Evolutionary conservation across 2,113 vertebrate species (phyloP).

Genomic region (Megatriorchis doriae): DNA sequence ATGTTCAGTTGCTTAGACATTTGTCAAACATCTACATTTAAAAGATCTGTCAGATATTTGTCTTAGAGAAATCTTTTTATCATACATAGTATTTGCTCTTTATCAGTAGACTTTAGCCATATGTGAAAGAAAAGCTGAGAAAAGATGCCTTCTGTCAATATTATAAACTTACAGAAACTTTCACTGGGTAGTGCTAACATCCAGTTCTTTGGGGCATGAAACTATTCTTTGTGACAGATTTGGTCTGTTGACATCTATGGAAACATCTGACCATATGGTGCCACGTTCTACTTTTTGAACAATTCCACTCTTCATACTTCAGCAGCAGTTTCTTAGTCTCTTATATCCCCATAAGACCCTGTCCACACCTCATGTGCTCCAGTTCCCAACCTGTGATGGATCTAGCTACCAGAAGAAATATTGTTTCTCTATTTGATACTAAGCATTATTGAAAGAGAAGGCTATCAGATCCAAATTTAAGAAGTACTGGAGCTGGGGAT

Average conservation of each 20-base stretch:
- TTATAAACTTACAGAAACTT: background rate
- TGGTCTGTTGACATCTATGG: background rate
- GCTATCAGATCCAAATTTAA: background rate
- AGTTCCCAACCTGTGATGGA: background rate
- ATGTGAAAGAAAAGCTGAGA: background rate
- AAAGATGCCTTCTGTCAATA: background rate
- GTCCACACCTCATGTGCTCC: background rate
- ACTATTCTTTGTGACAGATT: constrained; percentile 29
- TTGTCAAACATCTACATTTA: background rate
- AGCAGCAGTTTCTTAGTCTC: background rate
- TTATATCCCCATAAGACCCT: background rate
- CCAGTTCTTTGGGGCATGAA: background rate
- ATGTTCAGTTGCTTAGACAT: background rate
- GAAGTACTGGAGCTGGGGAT: background rate
- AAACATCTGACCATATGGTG: constrained; percentile 33
- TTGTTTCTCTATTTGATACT: background rate
- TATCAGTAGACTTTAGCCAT: background rate
- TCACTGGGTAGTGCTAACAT: background rate
- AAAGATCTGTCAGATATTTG: background rate
- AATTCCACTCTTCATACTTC: background rate
- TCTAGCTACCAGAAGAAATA: background rate
- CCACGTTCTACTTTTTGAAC: background rate
- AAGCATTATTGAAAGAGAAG: background rate
- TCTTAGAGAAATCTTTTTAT: background rate
- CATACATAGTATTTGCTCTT: background rate